Percentiles rank a stretch among this genome's conserved stretches.
phyloP scores from a whole-genome alignment of 37 sponge, comb jelly and placozoan genomes.

The Petrosia ficiformis region DNA sequence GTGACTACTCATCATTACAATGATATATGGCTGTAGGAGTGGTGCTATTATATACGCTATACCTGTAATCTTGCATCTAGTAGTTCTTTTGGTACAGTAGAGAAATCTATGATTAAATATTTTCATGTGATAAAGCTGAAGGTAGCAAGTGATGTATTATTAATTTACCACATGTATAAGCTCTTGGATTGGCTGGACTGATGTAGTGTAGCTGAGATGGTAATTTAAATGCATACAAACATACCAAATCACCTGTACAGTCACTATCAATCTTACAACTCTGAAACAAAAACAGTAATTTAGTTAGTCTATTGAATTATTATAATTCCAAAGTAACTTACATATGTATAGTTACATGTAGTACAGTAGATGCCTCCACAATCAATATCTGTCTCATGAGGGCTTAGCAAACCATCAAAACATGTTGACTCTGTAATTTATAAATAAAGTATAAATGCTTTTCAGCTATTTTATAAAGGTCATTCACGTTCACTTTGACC shows the following conservation, averaged over 20 bases:
- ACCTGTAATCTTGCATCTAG: slow-evolving; percentile 7
- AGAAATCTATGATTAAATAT: neutral
- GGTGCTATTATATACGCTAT: neutral
- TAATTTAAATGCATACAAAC: slow-evolving; percentile 59
- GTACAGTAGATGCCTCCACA: slow-evolving; percentile 76
- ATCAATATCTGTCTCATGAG: slow-evolving; percentile 83
- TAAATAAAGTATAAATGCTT: neutral
- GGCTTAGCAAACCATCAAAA: slow-evolving; percentile 41
- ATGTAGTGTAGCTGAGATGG: slow-evolving; percentile 76
- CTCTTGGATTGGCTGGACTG: slow-evolving; percentile 25
- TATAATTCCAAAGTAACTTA: too few relatives aligned
- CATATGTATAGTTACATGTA: slow-evolving; percentile 55
- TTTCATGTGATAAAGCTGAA: neutral
- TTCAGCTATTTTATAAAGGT: too few relatives aligned
- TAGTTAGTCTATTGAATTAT: neutral
- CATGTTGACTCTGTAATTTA: slow-evolving; percentile 66
- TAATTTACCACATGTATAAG: slow-evolving; percentile 73
- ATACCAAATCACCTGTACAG: slow-evolving; percentile 64
- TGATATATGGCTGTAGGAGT: too few relatives aligned
- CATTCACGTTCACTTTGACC: too few relatives aligned
- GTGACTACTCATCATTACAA: too few relatives aligned
- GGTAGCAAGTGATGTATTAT: neutral
- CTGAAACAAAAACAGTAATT: slow-evolving; percentile 2
- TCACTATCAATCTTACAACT: slow-evolving; percentile 46
- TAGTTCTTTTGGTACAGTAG: neutral